Conservation (phyloP, 1,140 invertebrate genomes). For the Brachionus plicatilis region DNA sequence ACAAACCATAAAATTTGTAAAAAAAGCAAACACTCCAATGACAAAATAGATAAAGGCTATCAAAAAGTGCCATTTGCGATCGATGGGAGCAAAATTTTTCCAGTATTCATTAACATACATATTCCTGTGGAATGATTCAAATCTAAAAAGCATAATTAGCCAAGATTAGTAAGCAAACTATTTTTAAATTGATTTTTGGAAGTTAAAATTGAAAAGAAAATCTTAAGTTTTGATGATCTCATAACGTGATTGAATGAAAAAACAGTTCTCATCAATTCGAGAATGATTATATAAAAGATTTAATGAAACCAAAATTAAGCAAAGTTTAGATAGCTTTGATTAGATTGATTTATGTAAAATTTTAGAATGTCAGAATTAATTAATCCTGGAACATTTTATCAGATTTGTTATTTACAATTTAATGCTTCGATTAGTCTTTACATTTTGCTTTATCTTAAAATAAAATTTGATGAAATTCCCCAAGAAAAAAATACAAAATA, state of each 20-base stretch:
- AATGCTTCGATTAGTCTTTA: background rate
- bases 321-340: background rate
- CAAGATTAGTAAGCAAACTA: background rate
- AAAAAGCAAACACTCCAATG: background rate
- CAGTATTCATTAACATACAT: slow-evolving; percentile 32
- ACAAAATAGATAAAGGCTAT: slow-evolving; percentile 24
- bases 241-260: background rate
- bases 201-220: background rate
- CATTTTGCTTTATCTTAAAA: too few species aligned
- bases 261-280: background rate
- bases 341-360: background rate
- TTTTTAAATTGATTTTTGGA: background rate
- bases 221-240: background rate
- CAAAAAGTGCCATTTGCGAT: slow-evolving; percentile 19
- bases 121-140: background rate
- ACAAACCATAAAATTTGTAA: slow-evolving; percentile 9
- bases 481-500: too few species aligned
- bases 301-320: background rate
- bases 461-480: too few species aligned
- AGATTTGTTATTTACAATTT: too few species aligned
- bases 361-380: background rate
- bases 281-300: background rate
- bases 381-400: background rate
- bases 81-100: slow-evolving; percentile 1
- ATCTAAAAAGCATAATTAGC: background rate